Base-by-base conservation (phyloP, 2,113 vertebrate genomes). In the Semicossyphus pulcher region DNA sequence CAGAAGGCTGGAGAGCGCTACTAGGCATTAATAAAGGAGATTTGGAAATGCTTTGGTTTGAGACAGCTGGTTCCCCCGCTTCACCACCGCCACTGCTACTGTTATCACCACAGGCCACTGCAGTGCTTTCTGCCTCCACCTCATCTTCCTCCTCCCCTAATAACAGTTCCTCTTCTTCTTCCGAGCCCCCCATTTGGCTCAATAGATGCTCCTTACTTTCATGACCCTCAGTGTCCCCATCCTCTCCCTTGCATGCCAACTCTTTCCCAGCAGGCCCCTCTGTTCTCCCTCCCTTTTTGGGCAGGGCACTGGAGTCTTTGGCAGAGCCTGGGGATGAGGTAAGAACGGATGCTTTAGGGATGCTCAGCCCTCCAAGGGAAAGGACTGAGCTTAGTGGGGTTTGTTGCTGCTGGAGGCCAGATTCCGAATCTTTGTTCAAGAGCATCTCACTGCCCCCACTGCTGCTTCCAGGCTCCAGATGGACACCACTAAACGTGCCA, bases 1-100 rank as follows among this genome's bases (percentile, higher is more conserved):
- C 95, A 96, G 96, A 92, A 88, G 95, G 95, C 95, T 97, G 97
- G 93, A 97, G 94, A 96, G 96, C 92, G 89, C 95, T 96, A 98
- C 94, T 96, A 98, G 97, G 97, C 96, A 98, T 98, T 96, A 93
- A 93, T 95, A 99, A 98, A 96, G 97, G 95, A 97, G 97, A 97
- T 96, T 97, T 97, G 96, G 96, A 98, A 97, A 98, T 97, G 96
- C 98, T 99, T 99, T 99, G 98, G 98, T 99, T 99, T 98, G 97
- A 98, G 95, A 98, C 95, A 97, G 96, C 95, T 94, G 95, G 94
- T 95, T 97, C 96, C 94, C 96, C 96, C 91, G 92, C 95, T 91
- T 94, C 94, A 93, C 91, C 90, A 86, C 91, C 80, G 64, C 88
- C 84, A 49, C 93, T 93, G 94, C 90, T 93, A 93, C 93, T 91